Evolutionary conservation across 2,797 vertebrate species (phyloP).

Genomic region (Acipenser oxyrinchus): DNA sequence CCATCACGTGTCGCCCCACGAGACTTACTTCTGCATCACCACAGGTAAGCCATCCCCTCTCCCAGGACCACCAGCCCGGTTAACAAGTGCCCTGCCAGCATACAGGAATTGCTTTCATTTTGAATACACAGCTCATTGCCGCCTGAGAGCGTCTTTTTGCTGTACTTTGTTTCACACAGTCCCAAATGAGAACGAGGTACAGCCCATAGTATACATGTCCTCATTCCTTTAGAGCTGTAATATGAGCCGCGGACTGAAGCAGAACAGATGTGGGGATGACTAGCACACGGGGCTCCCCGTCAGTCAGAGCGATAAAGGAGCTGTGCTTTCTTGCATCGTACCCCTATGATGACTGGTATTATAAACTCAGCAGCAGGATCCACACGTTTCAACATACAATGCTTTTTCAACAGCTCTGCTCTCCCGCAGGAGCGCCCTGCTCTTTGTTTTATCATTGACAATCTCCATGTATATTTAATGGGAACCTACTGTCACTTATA

Average conservation of each 20-base stretch:
- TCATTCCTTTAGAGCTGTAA: no score
- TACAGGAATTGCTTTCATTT: no score
- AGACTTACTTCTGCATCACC: constrained; percentile 69
- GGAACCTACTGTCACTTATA: constrained; percentile 75
- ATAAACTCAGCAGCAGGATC: background rate
- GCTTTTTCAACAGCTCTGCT: constrained; percentile 20
- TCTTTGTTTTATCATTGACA: constrained; percentile 71
- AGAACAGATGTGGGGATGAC: no score
- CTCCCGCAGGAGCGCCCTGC: constrained; percentile 46
- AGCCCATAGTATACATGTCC: no score
- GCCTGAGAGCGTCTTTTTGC: constrained; percentile 7
- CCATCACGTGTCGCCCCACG: constrained; percentile 65
- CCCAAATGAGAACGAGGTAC: no score
- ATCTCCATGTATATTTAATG: constrained; percentile 77
- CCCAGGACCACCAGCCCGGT: background rate
- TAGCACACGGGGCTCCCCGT: constrained; percentile 24
- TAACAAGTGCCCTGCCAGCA: no score
- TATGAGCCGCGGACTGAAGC: no score
- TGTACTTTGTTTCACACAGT: background rate
- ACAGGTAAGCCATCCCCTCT: constrained; percentile 35
- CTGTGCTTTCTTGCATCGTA: constrained; percentile 38
- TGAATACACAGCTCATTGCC: background rate
- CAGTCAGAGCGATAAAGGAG: constrained; percentile 7
- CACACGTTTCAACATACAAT: constrained; percentile 6
- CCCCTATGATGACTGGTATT: constrained; percentile 12